Percentiles rank a stretch among this genome's conserved stretches.
These are phyloP conservation scores for Helogale parvula DNA, from an alignment of 2,113 vertebrate genomes.

Conservation along the genomic window DNA sequence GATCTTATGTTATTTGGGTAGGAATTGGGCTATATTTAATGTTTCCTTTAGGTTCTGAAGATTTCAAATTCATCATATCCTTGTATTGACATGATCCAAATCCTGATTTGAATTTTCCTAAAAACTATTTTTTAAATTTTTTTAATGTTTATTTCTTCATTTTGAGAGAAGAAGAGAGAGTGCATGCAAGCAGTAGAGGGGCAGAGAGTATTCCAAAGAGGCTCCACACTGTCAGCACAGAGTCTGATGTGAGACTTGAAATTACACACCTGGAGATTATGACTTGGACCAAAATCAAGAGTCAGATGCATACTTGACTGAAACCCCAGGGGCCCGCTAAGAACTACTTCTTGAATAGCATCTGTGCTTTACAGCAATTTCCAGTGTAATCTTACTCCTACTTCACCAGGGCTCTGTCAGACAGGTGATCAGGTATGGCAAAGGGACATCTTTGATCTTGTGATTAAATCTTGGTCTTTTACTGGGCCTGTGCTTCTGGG, in stretches of 20 bases:
- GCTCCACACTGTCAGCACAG: too few relatives aligned
- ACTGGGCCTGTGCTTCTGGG: not conserved
- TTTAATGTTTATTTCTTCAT: too few relatives aligned
- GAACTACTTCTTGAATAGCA: not conserved
- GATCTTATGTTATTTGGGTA: not conserved
- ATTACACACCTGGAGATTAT: too few relatives aligned
- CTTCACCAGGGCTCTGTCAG: not conserved
- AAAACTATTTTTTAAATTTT: not conserved
- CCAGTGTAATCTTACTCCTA: not conserved
- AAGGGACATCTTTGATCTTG: not conserved
- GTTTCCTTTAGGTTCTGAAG: not conserved
- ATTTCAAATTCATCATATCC: not conserved
- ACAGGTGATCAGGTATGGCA: not conserved
- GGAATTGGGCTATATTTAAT: not conserved
- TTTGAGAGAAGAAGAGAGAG: too few relatives aligned
- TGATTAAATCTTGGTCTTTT: not conserved
- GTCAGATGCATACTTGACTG: too few relatives aligned
- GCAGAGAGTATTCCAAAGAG: too few relatives aligned
- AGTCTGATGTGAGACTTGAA: too few relatives aligned
- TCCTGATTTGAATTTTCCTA: not conserved
- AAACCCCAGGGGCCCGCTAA: not conserved
- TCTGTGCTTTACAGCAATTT: not conserved
- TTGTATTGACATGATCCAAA: not conserved
- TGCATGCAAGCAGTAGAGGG: too few relatives aligned
- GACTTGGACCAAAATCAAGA: too few relatives aligned